These are phyloP conservation scores for Noctuana brunneofusca DNA, from an alignment of 2,888 invertebrate genomes.

Conservation along the genomic window DNA sequence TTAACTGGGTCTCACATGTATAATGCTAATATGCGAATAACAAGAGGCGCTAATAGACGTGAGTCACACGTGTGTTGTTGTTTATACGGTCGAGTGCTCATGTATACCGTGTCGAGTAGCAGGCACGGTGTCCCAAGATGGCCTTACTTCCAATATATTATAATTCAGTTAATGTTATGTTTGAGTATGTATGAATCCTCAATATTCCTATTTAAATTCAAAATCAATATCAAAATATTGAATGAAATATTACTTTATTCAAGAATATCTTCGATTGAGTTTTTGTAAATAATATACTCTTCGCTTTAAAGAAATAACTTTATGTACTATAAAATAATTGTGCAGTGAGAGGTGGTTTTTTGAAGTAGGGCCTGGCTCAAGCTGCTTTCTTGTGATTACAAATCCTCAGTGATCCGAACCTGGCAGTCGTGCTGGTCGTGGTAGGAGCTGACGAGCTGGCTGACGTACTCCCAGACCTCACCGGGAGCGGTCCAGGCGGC, in stretches of 20 bases:
- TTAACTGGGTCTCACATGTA: constrained; percentile 63
- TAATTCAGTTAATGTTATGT: background rate
- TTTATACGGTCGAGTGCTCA: constrained; percentile 49
- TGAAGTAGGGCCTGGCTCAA: background rate
- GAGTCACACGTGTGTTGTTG: constrained; percentile 62
- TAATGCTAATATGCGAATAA: constrained; percentile 62
- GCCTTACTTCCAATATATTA: constrained; percentile 1
- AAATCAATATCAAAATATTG: too few relatives aligned
- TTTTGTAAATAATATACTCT: too few relatives aligned
- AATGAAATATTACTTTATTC: too few relatives aligned
- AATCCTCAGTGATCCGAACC: constrained; percentile 48
- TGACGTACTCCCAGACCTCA: constrained; percentile 87
- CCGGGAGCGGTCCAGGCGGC: constrained; percentile 81
- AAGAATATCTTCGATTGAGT: too few relatives aligned
- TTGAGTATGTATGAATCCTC: background rate
- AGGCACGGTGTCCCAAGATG: constrained; percentile 9
- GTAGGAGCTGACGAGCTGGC: constrained; percentile 85
- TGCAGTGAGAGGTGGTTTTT: background rate
- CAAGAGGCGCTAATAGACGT: constrained; percentile 59
- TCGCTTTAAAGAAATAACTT: background rate
- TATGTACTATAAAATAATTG: background rate
- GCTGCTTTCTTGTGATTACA: background rate
- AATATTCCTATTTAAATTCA: background rate
- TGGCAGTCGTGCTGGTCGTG: constrained; percentile 80
- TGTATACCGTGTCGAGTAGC: constrained; percentile 13